These are phyloP conservation scores for Tetropium fuscum DNA, from an alignment of 2,888 invertebrate genomes.

Conservation along the genomic window DNA sequence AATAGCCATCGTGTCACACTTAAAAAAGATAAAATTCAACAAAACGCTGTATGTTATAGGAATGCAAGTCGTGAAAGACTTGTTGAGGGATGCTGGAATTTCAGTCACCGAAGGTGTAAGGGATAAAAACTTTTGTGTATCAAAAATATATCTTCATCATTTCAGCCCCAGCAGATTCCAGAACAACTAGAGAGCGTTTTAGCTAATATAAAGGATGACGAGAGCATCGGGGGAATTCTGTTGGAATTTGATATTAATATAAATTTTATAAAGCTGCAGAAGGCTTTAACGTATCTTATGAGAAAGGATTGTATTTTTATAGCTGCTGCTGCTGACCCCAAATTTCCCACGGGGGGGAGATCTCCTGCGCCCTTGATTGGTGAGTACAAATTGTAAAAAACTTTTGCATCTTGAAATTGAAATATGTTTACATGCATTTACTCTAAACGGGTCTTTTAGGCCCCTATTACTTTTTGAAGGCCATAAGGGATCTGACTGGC, in stretches of 20 bases:
- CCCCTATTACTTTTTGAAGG: constrained; percentile 43
- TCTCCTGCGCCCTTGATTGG: constrained; percentile 57
- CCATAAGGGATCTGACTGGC: constrained; percentile 30
- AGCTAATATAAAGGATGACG: constrained; percentile 59
- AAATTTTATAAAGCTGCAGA: constrained; percentile 68
- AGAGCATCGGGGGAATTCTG: constrained; percentile 70
- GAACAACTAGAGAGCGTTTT: constrained; percentile 32
- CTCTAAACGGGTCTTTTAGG: constrained; percentile 56
- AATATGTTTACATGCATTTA: neutral
- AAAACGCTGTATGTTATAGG: constrained; percentile 68
- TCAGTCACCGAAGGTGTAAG: constrained; percentile 63
- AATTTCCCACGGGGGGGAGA: constrained; percentile 62
- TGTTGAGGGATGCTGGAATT: constrained; percentile 66
- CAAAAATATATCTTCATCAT: neutral
- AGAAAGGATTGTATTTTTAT: constrained; percentile 69
- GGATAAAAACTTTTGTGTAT: neutral
- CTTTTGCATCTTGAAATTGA: no score
- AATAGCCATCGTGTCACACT: constrained; percentile 67
- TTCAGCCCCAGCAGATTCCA: constrained; percentile 31
- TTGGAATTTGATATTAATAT: constrained; percentile 69
- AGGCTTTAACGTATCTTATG: constrained; percentile 66
- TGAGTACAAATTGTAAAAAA: no score
- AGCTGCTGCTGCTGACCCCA: constrained; percentile 67
- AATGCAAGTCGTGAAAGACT: constrained; percentile 60
- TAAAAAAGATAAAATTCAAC: constrained; percentile 68